Conservation (phyloP, 1,140 invertebrate species). For the Macrocentrus cingulum region DNA sequence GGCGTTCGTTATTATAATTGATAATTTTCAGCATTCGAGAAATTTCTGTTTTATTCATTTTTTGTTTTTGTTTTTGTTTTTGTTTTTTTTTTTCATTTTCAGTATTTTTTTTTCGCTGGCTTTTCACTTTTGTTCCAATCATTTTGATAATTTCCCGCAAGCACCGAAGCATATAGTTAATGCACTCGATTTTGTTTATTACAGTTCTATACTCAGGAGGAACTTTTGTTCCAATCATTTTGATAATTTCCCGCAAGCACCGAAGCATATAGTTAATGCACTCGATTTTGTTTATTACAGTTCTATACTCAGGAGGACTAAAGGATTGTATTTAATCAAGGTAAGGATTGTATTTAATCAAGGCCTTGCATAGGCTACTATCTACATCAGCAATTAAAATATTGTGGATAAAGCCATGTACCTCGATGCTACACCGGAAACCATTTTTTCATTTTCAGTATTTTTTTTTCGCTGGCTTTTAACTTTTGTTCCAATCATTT, state of each 20-base stretch:
- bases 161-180: not conserved
- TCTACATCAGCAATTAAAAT: constrained; percentile 54
- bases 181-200: constrained; percentile 35
- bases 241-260: too few relatives aligned
- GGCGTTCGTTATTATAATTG: too few relatives aligned
- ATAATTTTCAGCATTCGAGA: too few relatives aligned
- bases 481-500: not conserved
- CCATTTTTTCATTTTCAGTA: too few relatives aligned
- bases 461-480: not conserved
- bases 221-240: too few relatives aligned
- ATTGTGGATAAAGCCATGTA: constrained; percentile 48
- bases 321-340: too few relatives aligned
- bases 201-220: constrained; percentile 31
- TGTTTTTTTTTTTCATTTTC: too few relatives aligned
- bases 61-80: too few relatives aligned
- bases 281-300: too few relatives aligned
- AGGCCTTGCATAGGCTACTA: constrained; percentile 43
- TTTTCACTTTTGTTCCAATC: not conserved
- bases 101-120: not conserved
- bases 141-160: not conserved
- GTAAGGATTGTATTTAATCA: constrained; percentile 36
- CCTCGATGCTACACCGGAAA: constrained; percentile 44
- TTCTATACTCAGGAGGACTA: too few relatives aligned
- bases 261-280: too few relatives aligned
- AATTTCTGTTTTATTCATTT: too few relatives aligned